A percentile compares a stretch with the other conserved stretches of the same genome.
These are phyloP conservation scores for Cyanoliseus patagonus DNA, from an alignment of 2,113 vertebrate species.

Conservation along the genomic window DNA sequence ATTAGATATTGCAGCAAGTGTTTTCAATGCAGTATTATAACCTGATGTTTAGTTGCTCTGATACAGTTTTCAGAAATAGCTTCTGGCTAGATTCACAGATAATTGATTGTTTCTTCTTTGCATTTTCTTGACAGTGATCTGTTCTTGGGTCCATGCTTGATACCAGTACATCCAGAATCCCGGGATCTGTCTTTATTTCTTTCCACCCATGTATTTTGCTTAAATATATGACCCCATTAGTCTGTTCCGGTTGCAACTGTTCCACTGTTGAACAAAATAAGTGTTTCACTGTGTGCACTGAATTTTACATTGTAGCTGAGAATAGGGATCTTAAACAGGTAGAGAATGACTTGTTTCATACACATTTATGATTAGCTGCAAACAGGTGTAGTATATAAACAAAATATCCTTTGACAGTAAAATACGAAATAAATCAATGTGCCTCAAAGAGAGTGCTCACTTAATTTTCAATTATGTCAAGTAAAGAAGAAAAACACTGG, in stretches of 20 bases:
- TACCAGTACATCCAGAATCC: not conserved
- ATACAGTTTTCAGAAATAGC: not conserved
- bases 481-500: not conserved
- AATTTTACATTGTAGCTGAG: not conserved
- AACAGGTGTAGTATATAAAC: not conserved
- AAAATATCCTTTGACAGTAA: not conserved
- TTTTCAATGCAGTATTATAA: not conserved
- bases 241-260: not conserved
- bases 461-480: slow-evolving; percentile 10
- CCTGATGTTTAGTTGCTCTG: not conserved
- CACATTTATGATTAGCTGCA: not conserved
- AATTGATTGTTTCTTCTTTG: not conserved
- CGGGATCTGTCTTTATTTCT: not conserved
- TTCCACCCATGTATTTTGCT: not conserved
- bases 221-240: not conserved
- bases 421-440: not conserved
- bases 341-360: not conserved
- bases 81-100: not conserved
- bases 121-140: not conserved
- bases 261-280: not conserved
- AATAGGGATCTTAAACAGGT: not conserved
- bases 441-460: not conserved
- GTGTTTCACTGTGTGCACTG: not conserved
- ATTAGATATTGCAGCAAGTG: not conserved
- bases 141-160: not conserved